Base-by-base conservation (phyloP, 2,113 vertebrate species). In the Ascaphus truei region DNA sequence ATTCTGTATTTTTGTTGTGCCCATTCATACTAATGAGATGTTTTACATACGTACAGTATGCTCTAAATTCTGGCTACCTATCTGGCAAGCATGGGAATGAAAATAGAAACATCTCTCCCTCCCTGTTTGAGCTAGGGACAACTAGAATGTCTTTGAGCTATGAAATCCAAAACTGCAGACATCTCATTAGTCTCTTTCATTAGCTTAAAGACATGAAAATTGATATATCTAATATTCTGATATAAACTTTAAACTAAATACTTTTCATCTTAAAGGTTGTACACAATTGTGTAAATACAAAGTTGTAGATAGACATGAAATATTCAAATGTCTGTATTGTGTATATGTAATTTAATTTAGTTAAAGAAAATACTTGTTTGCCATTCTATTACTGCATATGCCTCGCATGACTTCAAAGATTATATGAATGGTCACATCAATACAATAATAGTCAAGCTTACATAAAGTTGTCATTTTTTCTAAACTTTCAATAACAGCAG, bases 131-230 rank as follows among this genome's bases (percentile, higher is more conserved):
- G 39, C 22, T 12, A 45, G 16, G 29, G 29, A 57, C 56, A 57
- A 43, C 45, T 27, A 36, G 58, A 58, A 47, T 68, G 23, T 69
- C 33, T 69, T 60, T 51, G 34, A 60, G 55, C 56, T 60, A 29
- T 36, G 33, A 39, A 60, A 60, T 41, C 45, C 43, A 69, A 16
- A 22, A 23, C 31, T 39, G 43, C 23, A 60, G 43, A 23, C 56
- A 60, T 45, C 56, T 69, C 47, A 71, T 68, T 68, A 47, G 53
- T 68, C 37, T 58, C 65, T 58, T 68, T 58, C 52, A 58, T 71
- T 61, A 60, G 36, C 45, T 41, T 20, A 69, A 55, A 60, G 29
- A 47, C 53, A 58, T 68, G 65, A 57, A 36, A 65, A 68, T n/a
- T 68, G 57, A 69, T 61, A 59, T 26, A 27, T 31, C 37, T 69